Evolutionary conservation across 1,140 invertebrate genomes (phyloP).

Genomic region (Drosophila orosa): DNA sequence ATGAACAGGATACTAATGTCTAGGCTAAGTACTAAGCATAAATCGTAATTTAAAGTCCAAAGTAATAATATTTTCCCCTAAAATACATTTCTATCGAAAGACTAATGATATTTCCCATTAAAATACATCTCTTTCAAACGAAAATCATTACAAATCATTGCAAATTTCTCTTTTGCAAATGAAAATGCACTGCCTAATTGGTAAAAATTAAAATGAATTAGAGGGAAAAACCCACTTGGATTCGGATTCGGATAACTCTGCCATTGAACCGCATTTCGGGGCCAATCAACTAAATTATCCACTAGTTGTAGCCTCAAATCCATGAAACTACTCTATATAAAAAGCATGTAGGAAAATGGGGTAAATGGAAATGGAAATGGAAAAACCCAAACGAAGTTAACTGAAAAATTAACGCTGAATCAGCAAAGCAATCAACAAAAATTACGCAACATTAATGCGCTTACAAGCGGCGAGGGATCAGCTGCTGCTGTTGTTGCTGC

Average conservation of each 20-base stretch:
- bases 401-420: slow-evolving; percentile 68
- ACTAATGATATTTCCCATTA: too few relatives aligned
- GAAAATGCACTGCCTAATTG: slow-evolving; percentile 6
- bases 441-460: slow-evolving; percentile 61
- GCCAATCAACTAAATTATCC: slow-evolving; percentile 25
- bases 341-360: neutral
- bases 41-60: too few relatives aligned
- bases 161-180: neutral
- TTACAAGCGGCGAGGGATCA: slow-evolving; percentile 38
- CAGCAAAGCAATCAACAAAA: slow-evolving; percentile 72
- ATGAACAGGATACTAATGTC: slow-evolving; percentile 1
- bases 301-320: slow-evolving; percentile 5
- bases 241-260: neutral
- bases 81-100: too few relatives aligned
- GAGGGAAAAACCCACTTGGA: slow-evolving; percentile 5
- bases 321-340: neutral
- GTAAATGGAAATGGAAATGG: slow-evolving; percentile 6
- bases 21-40: neutral
- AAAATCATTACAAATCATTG: slow-evolving; percentile 2
- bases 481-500: slow-evolving; percentile 1
- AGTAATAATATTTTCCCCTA: too few relatives aligned
- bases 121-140: neutral
- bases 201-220: slow-evolving; percentile 17
- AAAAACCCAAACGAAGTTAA: slow-evolving; percentile 42
- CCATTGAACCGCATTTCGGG: slow-evolving; percentile 2